Conservation (phyloP, 2,888 invertebrate genomes). For the Bedellia somnulentella region DNA sequence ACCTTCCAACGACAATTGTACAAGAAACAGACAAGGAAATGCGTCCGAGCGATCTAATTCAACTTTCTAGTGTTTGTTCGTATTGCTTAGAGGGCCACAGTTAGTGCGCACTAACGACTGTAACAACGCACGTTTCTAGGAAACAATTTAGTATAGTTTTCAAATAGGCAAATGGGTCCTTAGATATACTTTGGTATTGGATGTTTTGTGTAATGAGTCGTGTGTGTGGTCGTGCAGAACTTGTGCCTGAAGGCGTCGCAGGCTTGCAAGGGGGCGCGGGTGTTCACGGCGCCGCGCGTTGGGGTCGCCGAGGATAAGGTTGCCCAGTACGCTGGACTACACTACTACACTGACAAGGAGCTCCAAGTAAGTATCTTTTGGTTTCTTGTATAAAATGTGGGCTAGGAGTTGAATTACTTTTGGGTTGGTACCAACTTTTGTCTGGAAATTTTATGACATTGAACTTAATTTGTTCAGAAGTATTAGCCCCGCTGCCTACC, state of each 20-base stretch:
- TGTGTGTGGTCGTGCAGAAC: slow-evolving; percentile 75
- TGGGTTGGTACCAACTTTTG: too few relatives aligned
- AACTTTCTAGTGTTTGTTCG: too few relatives aligned
- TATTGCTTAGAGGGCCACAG: too few relatives aligned
- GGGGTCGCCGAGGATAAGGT: slow-evolving; percentile 91
- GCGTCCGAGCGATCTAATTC: too few relatives aligned
- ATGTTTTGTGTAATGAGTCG: slow-evolving; percentile 4
- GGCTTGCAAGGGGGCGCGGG: slow-evolving; percentile 82
- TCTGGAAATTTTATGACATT: too few relatives aligned
- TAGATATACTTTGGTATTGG: neutral
- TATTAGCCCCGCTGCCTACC: too few relatives aligned
- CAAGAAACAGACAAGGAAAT: too few relatives aligned
- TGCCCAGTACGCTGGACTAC: slow-evolving; percentile 86
- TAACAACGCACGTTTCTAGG: slow-evolving; percentile 2
- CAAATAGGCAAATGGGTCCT: slow-evolving; percentile 1
- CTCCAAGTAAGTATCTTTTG: slow-evolving; percentile 70
- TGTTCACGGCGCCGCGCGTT: slow-evolving; percentile 79
- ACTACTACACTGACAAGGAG: slow-evolving; percentile 93
- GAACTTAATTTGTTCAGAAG: too few relatives aligned
- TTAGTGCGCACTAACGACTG: neutral
- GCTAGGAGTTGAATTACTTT: too few relatives aligned
- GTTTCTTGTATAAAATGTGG: too few relatives aligned
- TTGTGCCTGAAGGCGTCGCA: slow-evolving; percentile 85
- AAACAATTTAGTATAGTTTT: too few relatives aligned
- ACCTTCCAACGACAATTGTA: too few relatives aligned